Conservation (phyloP, 1,140 invertebrate species). For the Cotesia glomerata region DNA sequence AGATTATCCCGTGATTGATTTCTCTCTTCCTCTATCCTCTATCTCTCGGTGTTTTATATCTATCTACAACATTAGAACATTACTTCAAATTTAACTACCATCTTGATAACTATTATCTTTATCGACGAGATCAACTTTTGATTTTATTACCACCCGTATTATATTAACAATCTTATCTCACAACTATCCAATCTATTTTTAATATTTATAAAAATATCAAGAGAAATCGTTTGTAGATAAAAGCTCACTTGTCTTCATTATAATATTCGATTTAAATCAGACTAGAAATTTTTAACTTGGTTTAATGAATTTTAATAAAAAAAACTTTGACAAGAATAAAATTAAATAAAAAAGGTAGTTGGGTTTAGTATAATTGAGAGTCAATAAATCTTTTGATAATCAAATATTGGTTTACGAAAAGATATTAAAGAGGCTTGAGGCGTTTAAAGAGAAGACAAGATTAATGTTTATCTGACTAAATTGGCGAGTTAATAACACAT, state of each 20-base stretch:
- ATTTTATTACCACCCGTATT: too few relatives aligned
- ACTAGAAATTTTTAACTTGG: too few relatives aligned
- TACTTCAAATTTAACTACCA: too few relatives aligned
- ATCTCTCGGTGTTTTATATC: not conserved
- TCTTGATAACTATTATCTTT: too few relatives aligned
- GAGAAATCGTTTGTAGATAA: constrained; percentile 1
- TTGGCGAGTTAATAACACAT: not conserved
- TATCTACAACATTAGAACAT: not conserved
- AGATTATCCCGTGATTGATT: constrained; percentile 12
- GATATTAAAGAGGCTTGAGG: not conserved
- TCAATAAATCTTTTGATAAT: not conserved
- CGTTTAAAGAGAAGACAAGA: not conserved
- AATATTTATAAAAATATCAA: too few relatives aligned
- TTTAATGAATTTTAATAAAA: too few relatives aligned
- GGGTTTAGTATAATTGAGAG: not conserved
- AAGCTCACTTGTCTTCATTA: too few relatives aligned
- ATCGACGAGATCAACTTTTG: too few relatives aligned
- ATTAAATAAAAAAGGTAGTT: not conserved
- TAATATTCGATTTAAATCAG: too few relatives aligned
- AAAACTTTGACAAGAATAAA: too few relatives aligned
- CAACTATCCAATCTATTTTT: too few relatives aligned
- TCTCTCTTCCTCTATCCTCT: not conserved
- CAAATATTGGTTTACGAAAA: not conserved
- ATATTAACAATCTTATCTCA: too few relatives aligned
- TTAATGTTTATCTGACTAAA: not conserved